Evolutionary conservation across 2,797 vertebrate genomes (phyloP).

Genomic region (Novumbra hubbsi): DNA sequence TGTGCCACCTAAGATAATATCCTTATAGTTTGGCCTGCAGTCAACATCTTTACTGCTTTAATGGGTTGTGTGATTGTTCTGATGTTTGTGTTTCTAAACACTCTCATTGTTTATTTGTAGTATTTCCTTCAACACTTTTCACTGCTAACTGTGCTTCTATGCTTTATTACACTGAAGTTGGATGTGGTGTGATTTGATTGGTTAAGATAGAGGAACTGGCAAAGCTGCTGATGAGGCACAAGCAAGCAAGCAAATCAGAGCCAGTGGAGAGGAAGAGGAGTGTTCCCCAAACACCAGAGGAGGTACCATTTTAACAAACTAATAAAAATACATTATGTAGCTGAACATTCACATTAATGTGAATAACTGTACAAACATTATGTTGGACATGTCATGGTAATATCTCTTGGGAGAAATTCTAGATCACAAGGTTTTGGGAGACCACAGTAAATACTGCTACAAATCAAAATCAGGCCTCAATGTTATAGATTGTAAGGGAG

Average conservation of each 20-base stretch:
- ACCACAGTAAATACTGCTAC: neutral
- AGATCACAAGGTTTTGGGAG: neutral
- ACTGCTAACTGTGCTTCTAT: neutral
- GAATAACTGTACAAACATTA: neutral
- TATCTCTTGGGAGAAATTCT: neutral
- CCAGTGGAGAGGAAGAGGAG: constrained; percentile 63
- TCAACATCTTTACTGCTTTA: neutral
- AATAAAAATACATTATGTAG: neutral
- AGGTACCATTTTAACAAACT: constrained; percentile 71
- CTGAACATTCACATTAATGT: neutral
- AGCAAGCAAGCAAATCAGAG: constrained; percentile 73
- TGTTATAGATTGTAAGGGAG: neutral
- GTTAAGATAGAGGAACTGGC: constrained; percentile 80
- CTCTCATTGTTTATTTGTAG: neutral
- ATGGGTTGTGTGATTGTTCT: neutral
- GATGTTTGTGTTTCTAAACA: neutral
- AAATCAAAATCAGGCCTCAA: constrained; percentile 24
- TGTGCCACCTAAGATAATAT: neutral
- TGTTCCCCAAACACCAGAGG: constrained; percentile 72
- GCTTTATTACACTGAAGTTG: neutral
- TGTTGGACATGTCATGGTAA: neutral
- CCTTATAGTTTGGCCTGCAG: neutral
- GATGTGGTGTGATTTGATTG: constrained; percentile 16
- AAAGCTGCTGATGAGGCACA: constrained; percentile 76
- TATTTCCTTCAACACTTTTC: neutral